Evolutionary conservation across 2,888 invertebrate genomes (phyloP).

Genomic region (Clitarchus hookeri): DNA sequence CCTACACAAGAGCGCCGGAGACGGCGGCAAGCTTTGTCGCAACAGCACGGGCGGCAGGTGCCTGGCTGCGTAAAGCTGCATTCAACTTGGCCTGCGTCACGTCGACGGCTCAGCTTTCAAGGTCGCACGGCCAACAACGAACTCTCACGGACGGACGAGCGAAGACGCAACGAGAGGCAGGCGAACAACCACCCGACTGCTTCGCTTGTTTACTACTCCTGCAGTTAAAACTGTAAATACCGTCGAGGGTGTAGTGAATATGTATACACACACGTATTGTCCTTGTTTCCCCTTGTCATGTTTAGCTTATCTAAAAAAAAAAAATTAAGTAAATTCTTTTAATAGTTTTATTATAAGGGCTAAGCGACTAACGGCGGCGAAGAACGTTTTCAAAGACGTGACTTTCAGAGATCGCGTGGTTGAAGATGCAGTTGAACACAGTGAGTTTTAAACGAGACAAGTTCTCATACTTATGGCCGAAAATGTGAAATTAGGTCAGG

Average conservation of each 20-base stretch:
- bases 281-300: neutral
- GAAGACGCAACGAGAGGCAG: neutral
- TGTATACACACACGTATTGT: neutral
- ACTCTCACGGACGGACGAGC: no score
- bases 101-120: no score
- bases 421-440: neutral
- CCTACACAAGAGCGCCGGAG: neutral
- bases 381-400: neutral
- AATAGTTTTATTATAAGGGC: neutral
- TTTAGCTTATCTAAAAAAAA: neutral
- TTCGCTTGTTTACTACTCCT: neutral
- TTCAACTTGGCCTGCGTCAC: no score
- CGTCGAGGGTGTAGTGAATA: constrained; percentile 11
- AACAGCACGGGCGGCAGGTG: no score
- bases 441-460: neutral
- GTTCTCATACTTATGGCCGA: neutral
- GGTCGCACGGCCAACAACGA: no score
- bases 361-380: neutral
- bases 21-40: neutral
- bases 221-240: neutral
- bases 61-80: no score
- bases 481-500: neutral
- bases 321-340: neutral
- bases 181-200: neutral
- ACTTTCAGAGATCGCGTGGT: neutral